Conservation (phyloP, 2,888 invertebrate genomes). For the Petrolisthes cinctipes region DNA sequence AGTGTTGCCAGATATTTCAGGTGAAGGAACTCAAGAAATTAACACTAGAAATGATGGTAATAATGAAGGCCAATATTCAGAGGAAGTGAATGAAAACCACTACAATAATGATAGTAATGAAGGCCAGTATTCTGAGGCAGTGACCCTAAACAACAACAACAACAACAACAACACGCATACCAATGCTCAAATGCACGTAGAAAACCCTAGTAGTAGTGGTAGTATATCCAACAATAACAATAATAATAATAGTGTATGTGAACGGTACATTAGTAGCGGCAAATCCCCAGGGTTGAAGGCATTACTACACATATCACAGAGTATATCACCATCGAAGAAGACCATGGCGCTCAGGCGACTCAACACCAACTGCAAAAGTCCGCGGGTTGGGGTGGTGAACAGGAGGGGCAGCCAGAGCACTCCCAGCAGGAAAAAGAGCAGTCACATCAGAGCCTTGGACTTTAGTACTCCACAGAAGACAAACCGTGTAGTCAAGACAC, state of each 20-base stretch:
- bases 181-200: too few species aligned
- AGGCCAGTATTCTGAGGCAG: too few species aligned
- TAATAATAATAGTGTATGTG: too few species aligned
- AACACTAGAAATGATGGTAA: too few species aligned
- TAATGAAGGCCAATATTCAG: too few species aligned
- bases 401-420: constrained; percentile 51
- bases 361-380: constrained; percentile 21
- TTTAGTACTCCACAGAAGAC: constrained; percentile 52
- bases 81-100: too few species aligned
- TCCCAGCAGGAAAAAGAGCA: constrained; percentile 42
- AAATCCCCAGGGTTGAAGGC: constrained; percentile 46
- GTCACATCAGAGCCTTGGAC: constrained; percentile 49
- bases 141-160: neutral
- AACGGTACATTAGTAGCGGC: neutral
- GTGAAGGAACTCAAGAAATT: neutral
- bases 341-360: constrained; percentile 5
- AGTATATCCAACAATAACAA: neutral
- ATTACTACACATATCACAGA: constrained; percentile 34
- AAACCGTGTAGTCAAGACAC: neutral
- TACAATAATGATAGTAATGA: too few species aligned
- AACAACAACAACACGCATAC: neutral
- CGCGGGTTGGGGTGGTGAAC: neutral
- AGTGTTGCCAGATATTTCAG: too few species aligned
- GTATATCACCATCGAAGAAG: constrained; percentile 36
- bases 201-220: too few species aligned